Evolutionary conservation across 2,113 vertebrate species (phyloP).

Genomic region (Papio anubis): DNA sequence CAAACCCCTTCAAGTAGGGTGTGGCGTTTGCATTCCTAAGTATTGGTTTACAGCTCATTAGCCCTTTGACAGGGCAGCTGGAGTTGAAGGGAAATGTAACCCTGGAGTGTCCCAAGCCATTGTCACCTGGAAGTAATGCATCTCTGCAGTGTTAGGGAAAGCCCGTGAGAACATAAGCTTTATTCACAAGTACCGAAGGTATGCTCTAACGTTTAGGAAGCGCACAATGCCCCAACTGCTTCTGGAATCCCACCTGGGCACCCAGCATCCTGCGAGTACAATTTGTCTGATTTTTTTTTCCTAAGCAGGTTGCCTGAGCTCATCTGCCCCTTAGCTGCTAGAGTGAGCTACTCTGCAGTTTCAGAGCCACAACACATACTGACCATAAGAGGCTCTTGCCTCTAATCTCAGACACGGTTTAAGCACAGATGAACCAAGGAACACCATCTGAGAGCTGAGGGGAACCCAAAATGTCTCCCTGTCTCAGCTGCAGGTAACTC

Average conservation of each 20-base stretch:
- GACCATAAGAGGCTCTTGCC: background rate
- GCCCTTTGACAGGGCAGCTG: conserved; percentile 6
- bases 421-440: background rate
- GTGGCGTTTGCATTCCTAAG: conserved; percentile 3
- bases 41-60: conserved; percentile 44
- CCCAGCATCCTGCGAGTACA: background rate
- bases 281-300: background rate
- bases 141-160: background rate
- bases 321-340: background rate
- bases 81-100: background rate
- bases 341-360: background rate
- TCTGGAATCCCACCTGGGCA: background rate
- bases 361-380: background rate
- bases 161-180: background rate
- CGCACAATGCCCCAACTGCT: background rate
- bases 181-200: background rate
- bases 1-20: background rate
- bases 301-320: background rate
- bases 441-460: background rate
- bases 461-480: background rate
- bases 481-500: background rate
- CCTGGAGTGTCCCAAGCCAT: background rate
- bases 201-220: background rate
- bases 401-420: background rate
- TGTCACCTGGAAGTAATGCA: background rate